These are phyloP conservation scores for Lithophane socia DNA, from an alignment of 2,888 invertebrate genomes.

Conservation along the genomic window DNA sequence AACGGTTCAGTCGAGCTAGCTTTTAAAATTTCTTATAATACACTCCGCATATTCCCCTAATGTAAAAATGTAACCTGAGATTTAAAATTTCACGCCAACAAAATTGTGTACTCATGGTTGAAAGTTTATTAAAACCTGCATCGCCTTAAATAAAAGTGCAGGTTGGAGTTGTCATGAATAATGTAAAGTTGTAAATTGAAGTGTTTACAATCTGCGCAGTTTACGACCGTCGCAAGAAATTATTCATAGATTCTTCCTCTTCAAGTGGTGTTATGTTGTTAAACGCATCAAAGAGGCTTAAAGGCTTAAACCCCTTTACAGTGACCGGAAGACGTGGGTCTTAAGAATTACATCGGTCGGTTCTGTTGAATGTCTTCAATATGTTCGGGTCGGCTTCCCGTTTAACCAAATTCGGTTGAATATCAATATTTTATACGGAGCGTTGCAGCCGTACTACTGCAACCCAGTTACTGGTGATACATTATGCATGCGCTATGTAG, in stretches of 20 bases:
- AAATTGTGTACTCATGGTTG: conserved; percentile 25
- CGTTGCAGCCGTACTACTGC: conserved; percentile 27
- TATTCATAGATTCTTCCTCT: conserved; percentile 61
- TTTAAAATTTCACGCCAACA: conserved; percentile 54
- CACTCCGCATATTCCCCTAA: conserved; percentile 49
- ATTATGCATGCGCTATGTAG: conserved; percentile 24
- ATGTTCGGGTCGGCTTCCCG: conserved; percentile 22
- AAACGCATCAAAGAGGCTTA: conserved; percentile 28
- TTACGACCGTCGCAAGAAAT: conserved; percentile 44
- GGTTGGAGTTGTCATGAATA: conserved; percentile 45
- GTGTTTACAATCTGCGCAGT: conserved; percentile 59
- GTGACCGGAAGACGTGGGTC: not conserved
- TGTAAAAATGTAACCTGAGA: conserved; percentile 53
- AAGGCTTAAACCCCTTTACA: not conserved
- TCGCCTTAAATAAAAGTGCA: conserved; percentile 28
- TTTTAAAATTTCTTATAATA: conserved; percentile 63
- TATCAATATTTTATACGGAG: conserved; percentile 40
- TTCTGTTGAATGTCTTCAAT: conserved; percentile 21
- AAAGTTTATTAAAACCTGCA: conserved; percentile 49
- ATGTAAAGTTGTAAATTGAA: conserved; percentile 56
- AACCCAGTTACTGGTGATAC: conserved; percentile 18
- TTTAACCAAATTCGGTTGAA: conserved; percentile 31
- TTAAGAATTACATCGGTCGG: conserved; percentile 30
- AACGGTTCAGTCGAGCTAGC: conserved; percentile 66
- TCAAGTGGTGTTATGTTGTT: conserved; percentile 30